A percentile compares a stretch with the other conserved stretches of the same genome.
These are phyloP conservation scores for Metaphire vulgaris DNA, from an alignment of 1,140 invertebrate genomes.

Conservation along the genomic window DNA sequence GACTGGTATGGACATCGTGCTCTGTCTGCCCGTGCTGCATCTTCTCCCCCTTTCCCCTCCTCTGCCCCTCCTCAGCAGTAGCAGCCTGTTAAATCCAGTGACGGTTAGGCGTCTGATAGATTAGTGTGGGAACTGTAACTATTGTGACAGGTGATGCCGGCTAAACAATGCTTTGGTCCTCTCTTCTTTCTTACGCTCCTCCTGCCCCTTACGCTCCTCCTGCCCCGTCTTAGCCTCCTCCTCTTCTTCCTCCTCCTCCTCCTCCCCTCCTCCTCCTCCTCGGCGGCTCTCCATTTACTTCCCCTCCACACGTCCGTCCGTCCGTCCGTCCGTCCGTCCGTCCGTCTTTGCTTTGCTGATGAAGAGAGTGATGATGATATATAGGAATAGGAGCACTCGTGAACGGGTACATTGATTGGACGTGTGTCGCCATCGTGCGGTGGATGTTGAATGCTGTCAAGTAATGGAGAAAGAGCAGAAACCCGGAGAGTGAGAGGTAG, in stretches of 20 bases:
- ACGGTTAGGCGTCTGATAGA: constrained; percentile 2
- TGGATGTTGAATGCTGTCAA: background rate
- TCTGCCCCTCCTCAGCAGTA: background rate
- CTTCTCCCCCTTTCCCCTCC: background rate
- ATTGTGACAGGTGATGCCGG: background rate
- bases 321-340: background rate
- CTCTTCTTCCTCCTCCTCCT: background rate
- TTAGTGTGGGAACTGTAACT: background rate
- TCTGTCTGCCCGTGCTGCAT: background rate
- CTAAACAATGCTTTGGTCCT: background rate
- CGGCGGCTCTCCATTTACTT: no score
- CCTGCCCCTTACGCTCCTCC: background rate
- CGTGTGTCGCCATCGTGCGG: background rate
- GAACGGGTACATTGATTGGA: background rate
- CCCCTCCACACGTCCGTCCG: no score
- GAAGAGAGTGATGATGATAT: background rate
- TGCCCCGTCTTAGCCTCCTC: background rate
- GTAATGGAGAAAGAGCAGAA: no score
- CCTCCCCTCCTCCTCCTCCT: no score
- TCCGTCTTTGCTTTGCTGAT: background rate
- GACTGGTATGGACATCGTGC: no score
- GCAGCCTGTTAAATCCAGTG: no score
- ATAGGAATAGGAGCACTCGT: background rate
- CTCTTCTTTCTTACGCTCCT: background rate
- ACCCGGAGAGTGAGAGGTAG: no score